phyloP scores from a whole-genome alignment of 2,797 vertebrate genomes.

The Mus caroli region DNA sequence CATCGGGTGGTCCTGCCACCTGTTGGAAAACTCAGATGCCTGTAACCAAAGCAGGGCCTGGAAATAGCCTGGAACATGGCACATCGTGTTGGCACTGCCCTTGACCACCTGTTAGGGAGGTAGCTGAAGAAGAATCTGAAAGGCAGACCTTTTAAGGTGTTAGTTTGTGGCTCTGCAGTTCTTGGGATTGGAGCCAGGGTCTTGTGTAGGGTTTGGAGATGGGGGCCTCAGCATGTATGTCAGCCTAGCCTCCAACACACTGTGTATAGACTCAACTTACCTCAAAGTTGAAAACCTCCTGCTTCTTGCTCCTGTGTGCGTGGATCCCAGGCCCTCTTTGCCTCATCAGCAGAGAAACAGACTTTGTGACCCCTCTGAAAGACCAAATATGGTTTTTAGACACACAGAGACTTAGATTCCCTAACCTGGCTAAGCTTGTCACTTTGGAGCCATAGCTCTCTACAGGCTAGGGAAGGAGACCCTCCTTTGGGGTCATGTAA shows the following conservation, averaged over 20 bases:
- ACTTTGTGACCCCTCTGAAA: background rate
- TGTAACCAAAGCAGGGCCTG: slow-evolving; percentile 66
- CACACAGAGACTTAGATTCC: background rate
- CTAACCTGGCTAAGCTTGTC: background rate
- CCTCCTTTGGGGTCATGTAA: background rate
- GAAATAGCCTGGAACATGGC: slow-evolving; percentile 38
- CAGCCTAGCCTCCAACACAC: background rate
- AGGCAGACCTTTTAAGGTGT: background rate
- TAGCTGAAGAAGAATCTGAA: background rate
- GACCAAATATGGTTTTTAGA: background rate
- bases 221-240: background rate
- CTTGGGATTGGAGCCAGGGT: background rate
- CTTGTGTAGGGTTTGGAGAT: background rate
- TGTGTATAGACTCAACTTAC: background rate
- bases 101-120: background rate
- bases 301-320: background rate
- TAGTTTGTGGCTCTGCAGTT: background rate
- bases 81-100: background rate
- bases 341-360: background rate
- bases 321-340: background rate
- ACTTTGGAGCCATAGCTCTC: background rate
- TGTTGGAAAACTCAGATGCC: slow-evolving; percentile 63
- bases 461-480: too few species aligned
- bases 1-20: slow-evolving; percentile 68
- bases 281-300: background rate